A percentile compares a stretch with the other conserved stretches of the same genome.
Evolutionary conservation across 2,797 vertebrate species (phyloP).

Genomic region (Ataeniobius toweri): DNA sequence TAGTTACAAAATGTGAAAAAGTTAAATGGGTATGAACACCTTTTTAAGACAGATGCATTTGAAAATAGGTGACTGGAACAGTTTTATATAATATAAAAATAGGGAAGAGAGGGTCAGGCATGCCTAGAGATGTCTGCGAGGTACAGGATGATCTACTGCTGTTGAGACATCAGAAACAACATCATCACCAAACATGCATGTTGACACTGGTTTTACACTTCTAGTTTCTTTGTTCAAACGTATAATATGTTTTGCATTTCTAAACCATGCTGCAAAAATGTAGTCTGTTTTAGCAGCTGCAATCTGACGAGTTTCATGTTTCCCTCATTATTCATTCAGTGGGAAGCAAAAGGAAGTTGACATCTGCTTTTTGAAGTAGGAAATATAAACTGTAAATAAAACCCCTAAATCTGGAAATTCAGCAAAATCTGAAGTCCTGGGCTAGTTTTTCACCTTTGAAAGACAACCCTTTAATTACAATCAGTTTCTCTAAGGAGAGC

Average conservation of each 20-base stretch:
- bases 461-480: not conserved
- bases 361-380: too few species aligned
- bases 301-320: not conserved
- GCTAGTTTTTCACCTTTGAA: not conserved
- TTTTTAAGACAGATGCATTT: not conserved
- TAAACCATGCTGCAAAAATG: not conserved
- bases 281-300: not conserved
- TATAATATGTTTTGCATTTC: not conserved
- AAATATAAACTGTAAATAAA: not conserved
- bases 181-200: not conserved
- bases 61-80: not conserved
- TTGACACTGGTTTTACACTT: not conserved
- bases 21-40: not conserved
- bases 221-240: not conserved
- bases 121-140: slow-evolving; percentile 1
- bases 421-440: too few species aligned
- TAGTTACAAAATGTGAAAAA: not conserved
- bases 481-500: not conserved
- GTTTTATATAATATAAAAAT: slow-evolving; percentile 35
- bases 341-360: not conserved
- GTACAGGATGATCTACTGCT: not conserved
- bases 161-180: not conserved
- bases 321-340: not conserved
- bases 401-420: not conserved
- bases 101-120: not conserved